These are phyloP conservation scores for Lutjanus erythropterus DNA, from an alignment of 2,113 vertebrate species.

Conservation along the genomic window DNA sequence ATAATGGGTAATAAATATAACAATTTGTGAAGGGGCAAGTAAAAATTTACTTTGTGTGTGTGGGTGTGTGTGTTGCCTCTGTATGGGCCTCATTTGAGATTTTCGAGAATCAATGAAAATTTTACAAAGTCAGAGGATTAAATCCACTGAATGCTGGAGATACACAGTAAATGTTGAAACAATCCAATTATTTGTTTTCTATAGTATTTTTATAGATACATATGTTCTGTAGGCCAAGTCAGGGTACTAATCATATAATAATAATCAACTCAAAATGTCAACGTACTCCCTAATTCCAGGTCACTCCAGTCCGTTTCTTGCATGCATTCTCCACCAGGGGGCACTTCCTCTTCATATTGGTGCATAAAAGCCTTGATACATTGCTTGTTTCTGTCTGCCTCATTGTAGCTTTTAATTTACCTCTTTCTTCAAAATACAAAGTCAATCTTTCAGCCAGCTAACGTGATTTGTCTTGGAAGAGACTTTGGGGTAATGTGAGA, in stretches of 20 bases:
- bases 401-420: neutral
- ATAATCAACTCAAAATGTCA: conserved; percentile 23
- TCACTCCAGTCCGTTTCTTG: neutral
- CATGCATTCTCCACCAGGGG: conserved; percentile 58
- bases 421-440: neutral
- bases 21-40: no score
- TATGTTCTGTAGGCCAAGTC: neutral
- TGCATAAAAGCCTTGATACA: neutral
- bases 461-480: neutral
- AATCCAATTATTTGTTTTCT: no score
- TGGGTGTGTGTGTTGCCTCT: neutral
- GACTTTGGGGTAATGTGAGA: neutral
- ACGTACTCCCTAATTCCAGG: neutral
- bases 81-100: neutral
- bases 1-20: no score
- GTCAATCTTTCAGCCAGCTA: neutral
- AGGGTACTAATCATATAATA: no score
- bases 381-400: neutral
- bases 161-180: neutral
- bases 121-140: neutral
- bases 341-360: conserved; percentile 15
- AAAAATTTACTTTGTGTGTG: no score
- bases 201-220: neutral
- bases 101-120: neutral
- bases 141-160: neutral